These are phyloP conservation scores for Pristiophorus japonicus DNA, from an alignment of 2,113 vertebrate genomes.

Conservation along the genomic window DNA sequence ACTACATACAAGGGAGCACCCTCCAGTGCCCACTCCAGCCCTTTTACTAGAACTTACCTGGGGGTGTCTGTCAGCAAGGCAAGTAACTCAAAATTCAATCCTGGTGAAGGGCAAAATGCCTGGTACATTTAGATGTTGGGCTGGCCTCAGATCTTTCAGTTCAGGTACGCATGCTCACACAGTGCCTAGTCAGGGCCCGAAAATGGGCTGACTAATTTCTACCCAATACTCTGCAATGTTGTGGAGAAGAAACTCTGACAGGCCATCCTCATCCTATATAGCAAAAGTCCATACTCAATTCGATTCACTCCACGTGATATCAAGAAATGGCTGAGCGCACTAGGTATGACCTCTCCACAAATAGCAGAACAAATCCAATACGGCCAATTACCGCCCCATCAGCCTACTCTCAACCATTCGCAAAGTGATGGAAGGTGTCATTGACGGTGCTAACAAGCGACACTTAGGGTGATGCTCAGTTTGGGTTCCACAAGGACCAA, in stretches of 20 bases:
- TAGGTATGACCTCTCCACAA: no score
- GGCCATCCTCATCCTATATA: background rate
- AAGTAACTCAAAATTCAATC: background rate
- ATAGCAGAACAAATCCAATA: no score
- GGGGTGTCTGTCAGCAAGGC: background rate
- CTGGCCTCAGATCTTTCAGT: background rate
- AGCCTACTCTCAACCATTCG: no score
- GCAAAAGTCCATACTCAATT: no score
- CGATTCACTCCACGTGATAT: background rate
- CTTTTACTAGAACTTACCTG: background rate
- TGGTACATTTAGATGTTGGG: background rate
- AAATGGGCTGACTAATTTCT: background rate
- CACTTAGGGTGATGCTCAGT: no score
- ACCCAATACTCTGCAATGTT: background rate
- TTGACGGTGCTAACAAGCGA: no score
- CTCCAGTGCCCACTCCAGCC: no score
- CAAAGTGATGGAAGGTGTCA: no score
- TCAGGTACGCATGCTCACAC: no score
- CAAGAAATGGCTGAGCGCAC: background rate
- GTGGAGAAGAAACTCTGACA: background rate
- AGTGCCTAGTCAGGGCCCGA: no score
- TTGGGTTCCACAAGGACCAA: no score
- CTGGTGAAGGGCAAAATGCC: background rate
- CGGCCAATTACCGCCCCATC: no score
- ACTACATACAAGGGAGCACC: background rate